Conservation (phyloP, 2,113 vertebrate genomes). For the Callipepla californica region DNA sequence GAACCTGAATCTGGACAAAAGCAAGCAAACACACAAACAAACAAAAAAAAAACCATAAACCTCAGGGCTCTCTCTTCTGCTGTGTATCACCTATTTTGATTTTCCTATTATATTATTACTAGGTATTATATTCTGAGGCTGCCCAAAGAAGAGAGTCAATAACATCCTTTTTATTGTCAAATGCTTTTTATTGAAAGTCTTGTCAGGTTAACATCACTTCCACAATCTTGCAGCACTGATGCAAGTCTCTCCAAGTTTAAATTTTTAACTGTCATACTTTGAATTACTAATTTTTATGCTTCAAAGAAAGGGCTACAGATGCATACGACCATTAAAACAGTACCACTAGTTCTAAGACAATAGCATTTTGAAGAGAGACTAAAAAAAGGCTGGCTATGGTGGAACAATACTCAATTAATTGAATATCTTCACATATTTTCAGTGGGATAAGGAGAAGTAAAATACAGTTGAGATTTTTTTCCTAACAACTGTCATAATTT, state of each 20-base stretch:
- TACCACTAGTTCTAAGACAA: not conserved
- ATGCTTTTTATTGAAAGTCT: not conserved
- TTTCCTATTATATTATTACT: not conserved
- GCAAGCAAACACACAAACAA: not conserved
- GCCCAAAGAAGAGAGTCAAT: not conserved
- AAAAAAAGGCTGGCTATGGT: not conserved
- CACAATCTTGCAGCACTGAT: not conserved
- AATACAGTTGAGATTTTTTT: not conserved
- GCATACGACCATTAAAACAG: not conserved
- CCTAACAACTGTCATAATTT: not conserved
- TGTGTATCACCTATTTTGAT: not conserved
- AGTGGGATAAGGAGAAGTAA: not conserved
- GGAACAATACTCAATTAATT: not conserved
- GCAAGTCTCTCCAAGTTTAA: not conserved
- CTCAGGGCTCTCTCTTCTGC: not conserved
- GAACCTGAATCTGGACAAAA: not conserved
- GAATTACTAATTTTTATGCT: not conserved
- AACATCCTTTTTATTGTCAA: not conserved
- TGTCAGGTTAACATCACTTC: not conserved
- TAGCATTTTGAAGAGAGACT: not conserved
- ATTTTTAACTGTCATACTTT: not conserved
- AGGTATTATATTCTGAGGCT: not conserved
- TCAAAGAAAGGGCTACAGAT: not conserved
- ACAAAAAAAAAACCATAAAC: not conserved
- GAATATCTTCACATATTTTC: not conserved